Percentiles rank a stretch among this genome's conserved stretches.
These are phyloP conservation scores for Peromyscus melanophrys DNA, from an alignment of 2,797 vertebrate genomes.

Conservation along the genomic window DNA sequence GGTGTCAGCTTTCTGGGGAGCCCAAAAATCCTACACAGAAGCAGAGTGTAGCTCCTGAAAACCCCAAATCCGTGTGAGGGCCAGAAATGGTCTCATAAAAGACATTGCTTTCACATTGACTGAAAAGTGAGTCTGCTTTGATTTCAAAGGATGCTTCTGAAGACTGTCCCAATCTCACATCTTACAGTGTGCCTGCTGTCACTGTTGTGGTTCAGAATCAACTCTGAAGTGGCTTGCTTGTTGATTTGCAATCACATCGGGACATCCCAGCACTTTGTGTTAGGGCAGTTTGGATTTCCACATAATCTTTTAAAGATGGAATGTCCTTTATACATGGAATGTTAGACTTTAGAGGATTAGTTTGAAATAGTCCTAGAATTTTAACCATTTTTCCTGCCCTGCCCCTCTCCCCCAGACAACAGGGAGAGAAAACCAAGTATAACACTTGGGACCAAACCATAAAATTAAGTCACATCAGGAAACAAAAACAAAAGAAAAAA, in stretches of 20 bases:
- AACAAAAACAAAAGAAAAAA: not conserved
- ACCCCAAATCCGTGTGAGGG: not conserved
- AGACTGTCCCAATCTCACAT: not conserved
- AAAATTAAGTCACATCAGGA: conserved; percentile 13
- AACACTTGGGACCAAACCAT: conserved; percentile 45
- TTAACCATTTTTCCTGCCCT: not conserved
- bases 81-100: not conserved
- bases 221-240: not conserved
- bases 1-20: not conserved
- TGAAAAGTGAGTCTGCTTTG: not conserved
- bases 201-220: not conserved
- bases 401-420: not conserved
- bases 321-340: not conserved
- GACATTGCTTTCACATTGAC: not conserved
- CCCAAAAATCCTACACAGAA: not conserved
- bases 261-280: not conserved
- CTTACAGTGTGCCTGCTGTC: not conserved
- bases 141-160: not conserved
- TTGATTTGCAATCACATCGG: not conserved
- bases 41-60: not conserved
- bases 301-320: not conserved
- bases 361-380: conserved; percentile 31
- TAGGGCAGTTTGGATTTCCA: not conserved
- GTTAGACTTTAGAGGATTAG: conserved; percentile 24
- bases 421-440: conserved; percentile 45